Evolutionary conservation across 2,888 invertebrate genomes (phyloP).

Genomic region (Pristionchus mayeri): DNA sequence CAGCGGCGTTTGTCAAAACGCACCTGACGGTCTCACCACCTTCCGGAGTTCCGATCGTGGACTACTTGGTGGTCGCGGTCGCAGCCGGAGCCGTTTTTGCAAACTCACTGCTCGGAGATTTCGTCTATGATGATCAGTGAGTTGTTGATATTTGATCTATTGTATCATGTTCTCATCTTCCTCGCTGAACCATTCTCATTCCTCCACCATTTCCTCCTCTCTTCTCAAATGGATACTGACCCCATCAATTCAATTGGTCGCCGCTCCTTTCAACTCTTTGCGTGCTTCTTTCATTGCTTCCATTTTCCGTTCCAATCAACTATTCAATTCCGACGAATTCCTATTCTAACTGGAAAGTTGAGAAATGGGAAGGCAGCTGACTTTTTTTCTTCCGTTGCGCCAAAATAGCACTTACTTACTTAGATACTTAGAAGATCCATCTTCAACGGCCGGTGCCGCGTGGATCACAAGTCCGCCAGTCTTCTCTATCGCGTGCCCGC

Average conservation of each 20-base stretch:
- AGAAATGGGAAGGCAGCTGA: no score
- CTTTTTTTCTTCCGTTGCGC: no score
- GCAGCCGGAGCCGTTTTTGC: slow-evolving; percentile 52
- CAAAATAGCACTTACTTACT: no score
- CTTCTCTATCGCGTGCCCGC: no score
- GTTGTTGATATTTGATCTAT: slow-evolving; percentile 1
- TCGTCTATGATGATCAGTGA: slow-evolving; percentile 65
- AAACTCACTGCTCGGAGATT: slow-evolving; percentile 57
- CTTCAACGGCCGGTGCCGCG: no score
- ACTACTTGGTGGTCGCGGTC: slow-evolving; percentile 51
- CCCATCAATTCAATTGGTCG: slow-evolving; percentile 15
- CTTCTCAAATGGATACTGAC: slow-evolving; percentile 7
- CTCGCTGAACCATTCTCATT: background rate
- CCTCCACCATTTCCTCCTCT: background rate
- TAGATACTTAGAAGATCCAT: no score
- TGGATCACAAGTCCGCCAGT: no score
- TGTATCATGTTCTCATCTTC: background rate
- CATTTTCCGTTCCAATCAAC: background rate
- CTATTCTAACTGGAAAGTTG: no score
- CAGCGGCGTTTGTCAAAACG: background rate
- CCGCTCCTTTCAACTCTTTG: background rate
- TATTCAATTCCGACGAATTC: background rate
- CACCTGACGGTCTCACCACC: background rate
- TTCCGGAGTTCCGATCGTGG: background rate
- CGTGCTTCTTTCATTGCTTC: slow-evolving; percentile 33